Conservation (phyloP, 2,797 vertebrate genomes). For the Eleutherodactylus coqui region DNA sequence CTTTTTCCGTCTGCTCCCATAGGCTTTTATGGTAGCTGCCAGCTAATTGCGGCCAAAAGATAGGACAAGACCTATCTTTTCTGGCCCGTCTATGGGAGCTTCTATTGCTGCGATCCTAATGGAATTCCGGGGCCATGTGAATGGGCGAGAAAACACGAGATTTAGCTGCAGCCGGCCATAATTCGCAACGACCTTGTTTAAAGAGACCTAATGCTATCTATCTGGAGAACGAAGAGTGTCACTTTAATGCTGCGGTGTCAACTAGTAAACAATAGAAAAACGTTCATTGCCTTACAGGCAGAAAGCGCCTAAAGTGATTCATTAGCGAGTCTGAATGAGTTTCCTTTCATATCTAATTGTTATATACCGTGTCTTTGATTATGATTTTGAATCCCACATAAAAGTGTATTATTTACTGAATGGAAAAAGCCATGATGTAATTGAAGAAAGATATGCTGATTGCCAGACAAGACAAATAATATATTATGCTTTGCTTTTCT, state of each 20-base stretch:
- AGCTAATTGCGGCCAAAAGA: too few relatives aligned
- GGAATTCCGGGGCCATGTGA: too few relatives aligned
- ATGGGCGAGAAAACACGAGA: too few relatives aligned
- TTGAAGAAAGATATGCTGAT: not conserved
- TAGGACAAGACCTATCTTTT: too few relatives aligned
- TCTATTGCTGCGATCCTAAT: too few relatives aligned
- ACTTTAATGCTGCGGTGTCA: not conserved
- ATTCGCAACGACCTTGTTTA: too few relatives aligned
- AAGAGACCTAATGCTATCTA: not conserved
- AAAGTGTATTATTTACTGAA: not conserved
- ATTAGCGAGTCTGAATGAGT: not conserved
- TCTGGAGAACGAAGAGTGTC: not conserved
- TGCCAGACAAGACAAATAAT: constrained; percentile 14
- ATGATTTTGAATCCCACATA: not conserved
- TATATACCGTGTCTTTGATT: not conserved
- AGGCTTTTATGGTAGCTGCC: too few relatives aligned
- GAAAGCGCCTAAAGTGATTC: not conserved
- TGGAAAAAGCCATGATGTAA: not conserved
- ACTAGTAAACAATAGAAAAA: not conserved
- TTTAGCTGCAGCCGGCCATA: too few relatives aligned
- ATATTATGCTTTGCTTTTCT: not conserved
- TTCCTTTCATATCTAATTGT: not conserved
- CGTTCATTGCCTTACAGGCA: not conserved
- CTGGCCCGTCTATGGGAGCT: too few relatives aligned
- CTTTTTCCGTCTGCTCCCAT: too few relatives aligned